These are phyloP conservation scores for Pinna nobilis DNA, from an alignment of 1,140 invertebrate genomes.

Conservation along the genomic window DNA sequence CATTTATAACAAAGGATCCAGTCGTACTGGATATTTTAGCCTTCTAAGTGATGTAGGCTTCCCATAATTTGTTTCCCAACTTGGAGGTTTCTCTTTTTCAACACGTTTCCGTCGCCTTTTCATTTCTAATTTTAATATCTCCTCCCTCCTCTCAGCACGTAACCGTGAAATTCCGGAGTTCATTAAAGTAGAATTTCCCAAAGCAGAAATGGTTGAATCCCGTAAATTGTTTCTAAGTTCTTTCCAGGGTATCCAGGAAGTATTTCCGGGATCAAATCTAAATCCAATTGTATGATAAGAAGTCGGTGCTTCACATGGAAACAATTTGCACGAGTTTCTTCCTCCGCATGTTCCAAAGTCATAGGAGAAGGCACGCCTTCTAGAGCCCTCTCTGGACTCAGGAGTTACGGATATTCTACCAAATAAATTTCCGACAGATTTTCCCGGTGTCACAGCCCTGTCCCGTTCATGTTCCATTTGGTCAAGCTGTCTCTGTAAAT, in stretches of 20 bases:
- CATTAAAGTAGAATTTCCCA: slow-evolving; percentile 37
- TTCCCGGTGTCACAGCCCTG: slow-evolving; percentile 8
- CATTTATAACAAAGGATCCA: slow-evolving; percentile 42
- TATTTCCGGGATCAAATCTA: slow-evolving; percentile 37
- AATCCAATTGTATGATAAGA: slow-evolving; percentile 46
- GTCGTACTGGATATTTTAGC: slow-evolving; percentile 44
- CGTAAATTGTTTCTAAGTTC: slow-evolving; percentile 29
- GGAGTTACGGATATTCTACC: slow-evolving; percentile 34
- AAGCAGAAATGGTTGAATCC: slow-evolving; percentile 16
- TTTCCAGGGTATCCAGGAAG: slow-evolving; percentile 38
- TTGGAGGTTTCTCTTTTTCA: slow-evolving; percentile 39
- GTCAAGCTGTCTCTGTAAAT: slow-evolving; percentile 34
- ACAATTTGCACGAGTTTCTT: slow-evolving; percentile 23
- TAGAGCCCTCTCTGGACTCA: slow-evolving; percentile 14
- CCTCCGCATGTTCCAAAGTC: slow-evolving; percentile 23
- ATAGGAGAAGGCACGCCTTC: slow-evolving; percentile 9
- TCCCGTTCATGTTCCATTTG: slow-evolving; percentile 26
- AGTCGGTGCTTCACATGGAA: slow-evolving; percentile 32
- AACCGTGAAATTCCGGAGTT: slow-evolving; percentile 40
- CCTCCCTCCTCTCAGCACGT: slow-evolving; percentile 30
- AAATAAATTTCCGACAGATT: slow-evolving; percentile 11
- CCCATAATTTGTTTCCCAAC: slow-evolving; percentile 50
- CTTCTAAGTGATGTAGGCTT: slow-evolving; percentile 41
- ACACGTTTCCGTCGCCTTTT: slow-evolving; percentile 24
- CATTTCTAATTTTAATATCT: slow-evolving; percentile 38